Evolutionary conservation across 2,113 vertebrate genomes (phyloP).

Genomic region (Proteles cristata): DNA sequence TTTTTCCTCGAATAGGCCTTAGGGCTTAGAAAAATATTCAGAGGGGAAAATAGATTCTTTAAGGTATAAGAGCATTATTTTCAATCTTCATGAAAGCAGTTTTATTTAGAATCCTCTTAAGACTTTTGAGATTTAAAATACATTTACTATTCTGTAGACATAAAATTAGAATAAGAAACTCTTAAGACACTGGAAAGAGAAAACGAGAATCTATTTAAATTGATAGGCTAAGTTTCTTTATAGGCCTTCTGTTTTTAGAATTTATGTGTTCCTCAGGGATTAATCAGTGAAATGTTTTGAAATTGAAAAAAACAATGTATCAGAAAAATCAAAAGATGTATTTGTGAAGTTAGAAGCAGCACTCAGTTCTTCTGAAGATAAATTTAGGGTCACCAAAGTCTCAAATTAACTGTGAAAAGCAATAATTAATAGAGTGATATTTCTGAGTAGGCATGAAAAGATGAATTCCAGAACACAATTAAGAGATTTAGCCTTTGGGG

Average conservation of each 20-base stretch:
- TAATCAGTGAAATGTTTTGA: neutral
- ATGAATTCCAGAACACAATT: neutral
- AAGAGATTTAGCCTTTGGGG: neutral
- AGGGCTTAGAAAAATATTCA: neutral
- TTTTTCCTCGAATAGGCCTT: neutral
- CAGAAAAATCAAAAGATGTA: neutral
- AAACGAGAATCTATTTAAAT: neutral
- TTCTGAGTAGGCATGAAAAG: neutral
- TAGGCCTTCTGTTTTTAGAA: neutral
- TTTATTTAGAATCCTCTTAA: neutral
- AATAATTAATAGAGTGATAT: neutral
- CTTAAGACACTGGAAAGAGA: neutral
- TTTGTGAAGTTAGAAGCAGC: neutral
- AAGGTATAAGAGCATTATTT: neutral
- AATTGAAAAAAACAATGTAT: neutral
- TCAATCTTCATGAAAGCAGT: neutral
- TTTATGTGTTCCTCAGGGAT: neutral
- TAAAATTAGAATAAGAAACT: neutral
- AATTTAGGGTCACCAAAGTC: neutral
- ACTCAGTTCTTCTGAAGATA: neutral
- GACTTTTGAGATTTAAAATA: neutral
- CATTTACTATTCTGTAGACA: neutral
- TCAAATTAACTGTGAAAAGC: neutral
- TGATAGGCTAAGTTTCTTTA: neutral
- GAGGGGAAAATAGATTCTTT: neutral